Evolutionary conservation across 2,797 vertebrate genomes (phyloP).

Genomic region (Crocidura indochinensis): DNA sequence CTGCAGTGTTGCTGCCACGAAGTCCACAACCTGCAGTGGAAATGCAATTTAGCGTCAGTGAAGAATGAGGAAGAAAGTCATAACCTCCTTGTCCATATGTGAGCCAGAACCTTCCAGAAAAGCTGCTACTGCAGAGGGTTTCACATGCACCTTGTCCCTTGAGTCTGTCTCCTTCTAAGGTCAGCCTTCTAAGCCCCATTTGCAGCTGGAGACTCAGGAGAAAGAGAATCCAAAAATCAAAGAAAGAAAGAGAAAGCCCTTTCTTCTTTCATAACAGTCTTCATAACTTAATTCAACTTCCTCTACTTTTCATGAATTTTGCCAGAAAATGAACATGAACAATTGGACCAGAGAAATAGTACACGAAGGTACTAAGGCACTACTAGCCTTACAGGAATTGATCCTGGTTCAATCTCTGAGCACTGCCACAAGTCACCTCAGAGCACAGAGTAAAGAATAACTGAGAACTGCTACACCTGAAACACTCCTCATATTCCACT

Average conservation of each 20-base stretch:
- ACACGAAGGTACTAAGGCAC: no score
- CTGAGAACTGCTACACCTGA: neutral
- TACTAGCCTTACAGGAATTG: no score
- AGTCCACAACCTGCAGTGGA: constrained; percentile 93
- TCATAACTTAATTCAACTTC: constrained; percentile 17
- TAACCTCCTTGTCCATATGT: neutral
- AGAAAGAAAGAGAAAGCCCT: neutral
- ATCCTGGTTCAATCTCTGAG: constrained; percentile 22
- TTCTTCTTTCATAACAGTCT: constrained; percentile 51
- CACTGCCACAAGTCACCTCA: neutral
- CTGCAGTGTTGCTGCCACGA: constrained; percentile 93
- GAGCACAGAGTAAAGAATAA: no score
- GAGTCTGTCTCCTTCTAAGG: neutral
- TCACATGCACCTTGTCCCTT: neutral
- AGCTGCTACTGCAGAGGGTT: neutral
- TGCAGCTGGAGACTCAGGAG: constrained; percentile 36
- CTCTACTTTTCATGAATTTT: constrained; percentile 58
- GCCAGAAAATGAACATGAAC: constrained; percentile 59
- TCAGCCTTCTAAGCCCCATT: neutral
- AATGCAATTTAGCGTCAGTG: constrained; percentile 30
- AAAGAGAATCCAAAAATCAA: constrained; percentile 22
- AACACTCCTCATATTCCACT: neutral
- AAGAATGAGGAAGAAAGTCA: neutral
- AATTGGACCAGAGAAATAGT: neutral
- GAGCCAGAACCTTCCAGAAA: neutral